Evolutionary conservation across 2,113 vertebrate genomes (phyloP).

Genomic region (Pogona vitticeps): DNA sequence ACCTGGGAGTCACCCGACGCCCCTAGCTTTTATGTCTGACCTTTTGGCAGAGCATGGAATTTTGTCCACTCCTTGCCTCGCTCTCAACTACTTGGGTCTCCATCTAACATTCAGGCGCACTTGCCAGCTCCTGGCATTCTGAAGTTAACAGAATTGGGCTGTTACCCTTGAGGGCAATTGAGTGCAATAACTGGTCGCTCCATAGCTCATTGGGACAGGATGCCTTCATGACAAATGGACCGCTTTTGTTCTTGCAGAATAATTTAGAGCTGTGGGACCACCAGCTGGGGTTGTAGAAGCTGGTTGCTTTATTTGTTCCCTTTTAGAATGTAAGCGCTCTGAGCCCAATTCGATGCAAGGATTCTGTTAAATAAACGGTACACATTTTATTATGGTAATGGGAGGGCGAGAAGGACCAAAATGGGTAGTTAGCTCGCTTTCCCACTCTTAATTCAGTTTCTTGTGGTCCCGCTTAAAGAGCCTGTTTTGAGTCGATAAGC

Average conservation of each 20-base stretch:
- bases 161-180: not conserved
- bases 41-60: not conserved
- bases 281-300: not conserved
- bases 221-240: not conserved
- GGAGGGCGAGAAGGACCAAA: not conserved
- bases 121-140: not conserved
- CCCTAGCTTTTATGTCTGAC: slow-evolving; percentile 9
- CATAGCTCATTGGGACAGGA: no score
- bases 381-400: not conserved
- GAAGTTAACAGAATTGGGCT: not conserved
- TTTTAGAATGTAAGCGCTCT: not conserved
- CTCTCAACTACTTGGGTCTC: not conserved
- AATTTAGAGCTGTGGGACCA: not conserved
- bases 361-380: no score
- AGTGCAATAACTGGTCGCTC: not conserved
- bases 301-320: not conserved
- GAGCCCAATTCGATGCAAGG: not conserved
- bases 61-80: not conserved
- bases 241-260: not conserved
- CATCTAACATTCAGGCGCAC: not conserved
- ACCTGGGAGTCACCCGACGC: not conserved
- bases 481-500: no score
- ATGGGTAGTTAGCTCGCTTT: not conserved
- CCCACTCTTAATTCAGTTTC: not conserved
- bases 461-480: not conserved